Evolutionary conservation across 2,113 vertebrate genomes (phyloP).

Genomic region (Sturnira hondurensis): DNA sequence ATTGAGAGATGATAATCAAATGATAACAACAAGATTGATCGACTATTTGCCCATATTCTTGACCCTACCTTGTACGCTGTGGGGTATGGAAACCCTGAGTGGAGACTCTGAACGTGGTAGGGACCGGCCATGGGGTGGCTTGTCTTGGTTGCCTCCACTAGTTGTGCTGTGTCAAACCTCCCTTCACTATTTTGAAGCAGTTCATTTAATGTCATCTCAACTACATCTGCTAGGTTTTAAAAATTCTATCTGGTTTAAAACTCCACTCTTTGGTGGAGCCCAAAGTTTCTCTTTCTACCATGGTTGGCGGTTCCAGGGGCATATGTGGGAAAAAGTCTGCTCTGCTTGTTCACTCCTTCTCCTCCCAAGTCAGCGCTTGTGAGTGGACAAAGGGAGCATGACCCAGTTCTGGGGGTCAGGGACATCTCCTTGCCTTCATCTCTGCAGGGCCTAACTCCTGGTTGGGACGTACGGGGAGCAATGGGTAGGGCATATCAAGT

Average conservation of each 20-base stretch:
- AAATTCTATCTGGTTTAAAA: not conserved
- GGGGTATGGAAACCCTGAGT: not conserved
- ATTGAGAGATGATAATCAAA: not conserved
- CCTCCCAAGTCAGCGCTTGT: too few species aligned
- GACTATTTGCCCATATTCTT: not conserved
- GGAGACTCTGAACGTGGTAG: not conserved
- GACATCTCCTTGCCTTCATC: fast-evolving
- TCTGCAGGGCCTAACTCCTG: not conserved
- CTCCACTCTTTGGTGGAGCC: not conserved
- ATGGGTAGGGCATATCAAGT: too few species aligned
- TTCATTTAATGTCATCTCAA: not conserved
- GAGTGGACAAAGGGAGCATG: fast-evolving
- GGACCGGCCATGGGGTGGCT: fast-evolving
- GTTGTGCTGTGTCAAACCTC: not conserved
- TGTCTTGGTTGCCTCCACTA: not conserved
- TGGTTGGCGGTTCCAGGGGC: not conserved
- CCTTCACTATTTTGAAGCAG: not conserved
- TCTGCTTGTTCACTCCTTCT: fast-evolving
- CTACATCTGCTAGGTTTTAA: not conserved
- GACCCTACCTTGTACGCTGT: fast-evolving
- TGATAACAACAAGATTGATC: not conserved
- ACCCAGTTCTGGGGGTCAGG: fast-evolving
- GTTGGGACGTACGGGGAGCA: not conserved
- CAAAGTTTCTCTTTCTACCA: not conserved
- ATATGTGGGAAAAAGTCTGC: not conserved